These are phyloP conservation scores for Proisotoma minuta DNA, from an alignment of 2,888 invertebrate genomes.

Conservation along the genomic window DNA sequence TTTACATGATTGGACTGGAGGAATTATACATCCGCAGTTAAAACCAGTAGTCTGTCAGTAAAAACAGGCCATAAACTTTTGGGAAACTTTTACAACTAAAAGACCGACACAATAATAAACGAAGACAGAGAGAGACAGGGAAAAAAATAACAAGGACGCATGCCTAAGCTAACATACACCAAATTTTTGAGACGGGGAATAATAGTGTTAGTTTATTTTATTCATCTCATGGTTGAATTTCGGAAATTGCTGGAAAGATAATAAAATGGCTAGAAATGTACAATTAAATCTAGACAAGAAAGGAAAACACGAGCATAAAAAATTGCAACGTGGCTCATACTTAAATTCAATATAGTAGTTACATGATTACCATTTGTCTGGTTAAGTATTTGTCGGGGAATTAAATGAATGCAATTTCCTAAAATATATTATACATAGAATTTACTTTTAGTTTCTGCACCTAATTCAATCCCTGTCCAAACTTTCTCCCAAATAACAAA, in stretches of 20 bases:
- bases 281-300: slow-evolving; percentile 8
- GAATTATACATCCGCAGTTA: slow-evolving; percentile 5
- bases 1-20: too few species aligned
- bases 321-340: too few species aligned
- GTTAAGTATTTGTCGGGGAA: neutral
- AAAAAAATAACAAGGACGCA: neutral
- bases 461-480: too few species aligned
- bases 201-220: neutral
- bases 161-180: neutral
- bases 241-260: neutral
- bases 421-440: neutral
- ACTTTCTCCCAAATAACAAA: too few species aligned
- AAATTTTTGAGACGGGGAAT: neutral
- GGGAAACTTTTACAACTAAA: slow-evolving; percentile 5
- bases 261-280: slow-evolving; percentile 1
- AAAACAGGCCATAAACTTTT: slow-evolving; percentile 13
- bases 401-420: neutral
- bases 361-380: too few species aligned
- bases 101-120: neutral
- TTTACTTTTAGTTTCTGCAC: too few species aligned
- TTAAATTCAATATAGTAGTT: too few species aligned
- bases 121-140: neutral
- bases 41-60: slow-evolving; percentile 9
- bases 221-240: neutral
- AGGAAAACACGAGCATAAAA: too few species aligned